These are phyloP conservation scores for Furcifer pardalis DNA, from an alignment of 2,797 vertebrate species.

Conservation along the genomic window DNA sequence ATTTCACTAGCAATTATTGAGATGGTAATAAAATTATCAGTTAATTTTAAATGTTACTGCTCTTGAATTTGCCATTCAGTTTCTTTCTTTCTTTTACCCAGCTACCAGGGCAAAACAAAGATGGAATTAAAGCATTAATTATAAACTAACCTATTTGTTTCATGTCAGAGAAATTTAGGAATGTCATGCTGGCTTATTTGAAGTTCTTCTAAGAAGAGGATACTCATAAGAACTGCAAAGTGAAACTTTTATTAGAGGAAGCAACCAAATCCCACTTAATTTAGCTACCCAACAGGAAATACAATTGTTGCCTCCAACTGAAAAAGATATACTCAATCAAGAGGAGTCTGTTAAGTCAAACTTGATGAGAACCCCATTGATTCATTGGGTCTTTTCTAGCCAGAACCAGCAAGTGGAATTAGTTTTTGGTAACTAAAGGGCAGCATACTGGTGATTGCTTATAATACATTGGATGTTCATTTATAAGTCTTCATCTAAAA, in stretches of 20 bases:
- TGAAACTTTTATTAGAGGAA: not conserved
- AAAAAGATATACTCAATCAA: no score
- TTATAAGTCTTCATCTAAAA: no score
- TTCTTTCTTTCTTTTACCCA: not conserved
- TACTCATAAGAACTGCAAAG: constrained; percentile 3
- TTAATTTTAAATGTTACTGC: constrained; percentile 53
- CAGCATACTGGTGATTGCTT: not conserved
- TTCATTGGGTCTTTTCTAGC: no score
- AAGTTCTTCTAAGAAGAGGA: constrained; percentile 4
- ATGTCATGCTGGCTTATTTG: constrained; percentile 18
- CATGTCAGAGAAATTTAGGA: not conserved
- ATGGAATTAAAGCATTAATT: constrained; percentile 31
- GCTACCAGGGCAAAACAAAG: constrained; percentile 13
- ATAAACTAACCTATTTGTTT: constrained; percentile 26
- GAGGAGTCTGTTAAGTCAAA: no score
- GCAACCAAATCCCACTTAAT: no score
- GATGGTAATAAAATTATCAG: constrained; percentile 60
- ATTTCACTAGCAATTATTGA: constrained; percentile 56
- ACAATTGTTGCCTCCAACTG: no score
- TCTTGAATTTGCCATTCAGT: constrained; percentile 45
- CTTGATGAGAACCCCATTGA: no score
- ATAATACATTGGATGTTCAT: not conserved
- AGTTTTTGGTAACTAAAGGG: not conserved
- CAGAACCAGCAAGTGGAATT: no score
- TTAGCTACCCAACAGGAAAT: no score